Conservation (phyloP, 1,140 invertebrate genomes). For the Bombus picipes region DNA sequence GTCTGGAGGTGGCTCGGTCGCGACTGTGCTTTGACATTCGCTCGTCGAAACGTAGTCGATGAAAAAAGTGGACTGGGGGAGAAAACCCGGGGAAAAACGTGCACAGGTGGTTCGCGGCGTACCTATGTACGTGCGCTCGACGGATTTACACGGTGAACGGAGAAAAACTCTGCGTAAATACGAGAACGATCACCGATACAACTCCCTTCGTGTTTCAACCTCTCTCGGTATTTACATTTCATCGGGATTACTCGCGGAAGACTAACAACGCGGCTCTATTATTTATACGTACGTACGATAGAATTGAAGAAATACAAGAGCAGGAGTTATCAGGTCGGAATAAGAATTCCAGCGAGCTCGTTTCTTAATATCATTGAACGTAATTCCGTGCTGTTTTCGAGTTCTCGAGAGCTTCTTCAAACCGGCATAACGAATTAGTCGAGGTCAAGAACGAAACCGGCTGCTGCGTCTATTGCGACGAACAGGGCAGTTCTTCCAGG, state of each 20-base stretch:
- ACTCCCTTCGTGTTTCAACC: not conserved
- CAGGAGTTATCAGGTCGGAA: not conserved
- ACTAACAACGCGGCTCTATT: not conserved
- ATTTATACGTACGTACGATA: not conserved
- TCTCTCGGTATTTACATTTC: not conserved
- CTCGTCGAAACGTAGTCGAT: constrained; percentile 34
- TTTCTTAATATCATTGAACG: not conserved
- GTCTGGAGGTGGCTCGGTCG: constrained; percentile 29
- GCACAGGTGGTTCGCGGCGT: constrained; percentile 14
- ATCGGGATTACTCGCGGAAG: not conserved
- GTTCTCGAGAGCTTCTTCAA: not conserved
- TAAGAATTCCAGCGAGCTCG: not conserved
- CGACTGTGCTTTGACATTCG: constrained; percentile 24
- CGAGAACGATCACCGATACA: not conserved
- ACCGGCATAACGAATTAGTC: constrained; percentile 17
- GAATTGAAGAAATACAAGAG: no score
- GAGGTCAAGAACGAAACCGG: not conserved
- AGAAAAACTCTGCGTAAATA: not conserved
- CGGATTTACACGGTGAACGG: not conserved
- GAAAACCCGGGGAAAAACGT: constrained; percentile 2
- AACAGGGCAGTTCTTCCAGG: not conserved
- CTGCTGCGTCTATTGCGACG: not conserved
- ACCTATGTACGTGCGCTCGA: not conserved
- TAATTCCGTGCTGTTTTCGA: not conserved
- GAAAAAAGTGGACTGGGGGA: not conserved